These are phyloP conservation scores for Elephas maximus DNA, from an alignment of 2,113 vertebrate genomes.

Conservation along the genomic window DNA sequence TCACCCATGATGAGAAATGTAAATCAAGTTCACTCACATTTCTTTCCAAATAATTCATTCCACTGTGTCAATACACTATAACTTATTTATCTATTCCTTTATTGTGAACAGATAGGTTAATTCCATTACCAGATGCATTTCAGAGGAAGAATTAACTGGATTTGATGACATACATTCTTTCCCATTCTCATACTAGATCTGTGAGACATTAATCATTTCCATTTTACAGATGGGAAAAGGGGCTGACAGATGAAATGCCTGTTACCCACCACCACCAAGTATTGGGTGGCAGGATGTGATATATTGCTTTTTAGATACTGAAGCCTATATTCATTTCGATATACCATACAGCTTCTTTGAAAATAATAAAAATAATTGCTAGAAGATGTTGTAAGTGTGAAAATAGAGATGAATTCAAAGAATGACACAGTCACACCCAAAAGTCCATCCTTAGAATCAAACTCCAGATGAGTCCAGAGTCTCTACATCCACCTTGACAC, in stretches of 20 bases:
- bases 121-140: too few relatives aligned
- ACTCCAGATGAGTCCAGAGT: not conserved
- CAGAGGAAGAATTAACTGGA: too few relatives aligned
- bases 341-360: not conserved
- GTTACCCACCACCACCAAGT: not conserved
- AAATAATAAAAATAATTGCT: not conserved
- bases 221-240: too few relatives aligned
- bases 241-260: too few relatives aligned
- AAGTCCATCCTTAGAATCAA: not conserved
- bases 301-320: not conserved
- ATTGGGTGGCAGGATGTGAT: not conserved
- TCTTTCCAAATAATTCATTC: not conserved
- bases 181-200: too few relatives aligned
- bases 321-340: not conserved
- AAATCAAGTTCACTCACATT: not conserved
- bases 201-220: too few relatives aligned
- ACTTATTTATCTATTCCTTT: too few relatives aligned
- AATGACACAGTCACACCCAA: not conserved
- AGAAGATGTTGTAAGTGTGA: not conserved
- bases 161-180: too few relatives aligned
- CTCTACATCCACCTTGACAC: too few relatives aligned
- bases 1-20: not conserved
- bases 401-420: too few relatives aligned
- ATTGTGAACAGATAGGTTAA: too few relatives aligned
- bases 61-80: not conserved